Percentiles rank a stretch among this genome's conserved stretches.
Evolutionary conservation across 2,888 invertebrate species (phyloP).

Genomic region (Temnothorax unifasciatus): DNA sequence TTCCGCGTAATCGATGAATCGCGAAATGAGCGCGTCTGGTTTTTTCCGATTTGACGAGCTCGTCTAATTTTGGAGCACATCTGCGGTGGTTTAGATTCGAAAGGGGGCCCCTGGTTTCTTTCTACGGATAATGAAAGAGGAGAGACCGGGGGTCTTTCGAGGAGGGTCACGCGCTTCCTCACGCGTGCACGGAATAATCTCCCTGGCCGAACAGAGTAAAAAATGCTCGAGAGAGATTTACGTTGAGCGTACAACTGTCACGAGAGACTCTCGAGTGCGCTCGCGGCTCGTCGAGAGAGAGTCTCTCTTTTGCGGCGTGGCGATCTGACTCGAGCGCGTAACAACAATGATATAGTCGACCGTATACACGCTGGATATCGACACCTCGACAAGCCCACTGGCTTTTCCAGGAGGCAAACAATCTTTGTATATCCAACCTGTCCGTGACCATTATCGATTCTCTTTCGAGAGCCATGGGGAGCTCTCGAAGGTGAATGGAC

Average conservation of each 20-base stretch:
- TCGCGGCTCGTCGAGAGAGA: conserved; percentile 20
- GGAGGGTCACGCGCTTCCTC: conserved; percentile 71
- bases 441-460: conserved; percentile 60
- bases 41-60: conserved; percentile 73
- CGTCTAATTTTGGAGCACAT: conserved; percentile 77
- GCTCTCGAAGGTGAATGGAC: conserved; percentile 46
- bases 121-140: conserved; percentile 74
- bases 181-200: conserved; percentile 76
- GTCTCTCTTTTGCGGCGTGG: conserved; percentile 2
- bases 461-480: conserved; percentile 53
- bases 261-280: conserved; percentile 57
- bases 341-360: conserved; percentile 50
- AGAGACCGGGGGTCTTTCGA: conserved; percentile 45
- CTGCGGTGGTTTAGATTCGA: conserved; percentile 73
- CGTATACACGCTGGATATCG: conserved; percentile 9
- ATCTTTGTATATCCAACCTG: conserved; percentile 56
- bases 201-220: conserved; percentile 68
- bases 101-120: conserved; percentile 62
- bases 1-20: conserved; percentile 43
- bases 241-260: conserved; percentile 71
- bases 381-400: conserved; percentile 15
- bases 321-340: conserved; percentile 55
- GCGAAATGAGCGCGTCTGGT: conserved; percentile 68
- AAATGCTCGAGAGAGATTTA: conserved; percentile 72
- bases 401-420: conserved; percentile 58